A percentile compares a stretch with the other conserved stretches of the same genome.
Conservation (phyloP, 2,888 invertebrate species). For the Melanchra persicariae region DNA sequence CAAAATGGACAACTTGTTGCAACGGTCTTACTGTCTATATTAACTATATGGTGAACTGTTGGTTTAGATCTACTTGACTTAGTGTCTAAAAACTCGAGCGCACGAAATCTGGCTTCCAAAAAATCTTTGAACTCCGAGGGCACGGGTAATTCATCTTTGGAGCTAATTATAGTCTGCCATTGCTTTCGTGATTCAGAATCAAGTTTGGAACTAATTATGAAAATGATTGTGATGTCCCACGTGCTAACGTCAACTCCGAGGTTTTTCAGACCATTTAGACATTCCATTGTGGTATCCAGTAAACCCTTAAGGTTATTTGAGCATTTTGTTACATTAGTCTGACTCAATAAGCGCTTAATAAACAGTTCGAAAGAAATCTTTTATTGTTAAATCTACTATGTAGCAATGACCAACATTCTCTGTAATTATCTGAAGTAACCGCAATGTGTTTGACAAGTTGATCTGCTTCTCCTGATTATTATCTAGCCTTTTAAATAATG, state of each 20-base stretch:
- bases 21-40: background rate
- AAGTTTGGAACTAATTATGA: slow-evolving; percentile 5
- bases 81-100: slow-evolving; percentile 5
- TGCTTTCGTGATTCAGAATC: slow-evolving; percentile 7
- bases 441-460: slow-evolving; percentile 11
- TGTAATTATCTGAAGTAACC: slow-evolving; percentile 10
- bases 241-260: slow-evolving; percentile 16
- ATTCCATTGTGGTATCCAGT: slow-evolving; percentile 20
- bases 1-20: slow-evolving; percentile 2
- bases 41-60: background rate
- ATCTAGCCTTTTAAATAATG: background rate
- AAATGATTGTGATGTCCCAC: slow-evolving; percentile 9
- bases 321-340: slow-evolving; percentile 5
- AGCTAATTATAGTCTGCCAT: background rate
- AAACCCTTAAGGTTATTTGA: slow-evolving; percentile 7
- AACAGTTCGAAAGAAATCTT: slow-evolving; percentile 6
- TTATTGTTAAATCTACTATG: slow-evolving; percentile 12
- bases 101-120: slow-evolving; percentile 8
- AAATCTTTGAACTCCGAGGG: background rate
- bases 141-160: background rate
- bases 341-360: slow-evolving; percentile 18
- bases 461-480: background rate
- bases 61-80: background rate
- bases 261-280: slow-evolving; percentile 19
- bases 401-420: slow-evolving; percentile 14